Evolutionary conservation across 2,113 vertebrate genomes (phyloP), one percentile per base, ranked within the genome.

Genomic region (Pao palembangensis): DNA sequence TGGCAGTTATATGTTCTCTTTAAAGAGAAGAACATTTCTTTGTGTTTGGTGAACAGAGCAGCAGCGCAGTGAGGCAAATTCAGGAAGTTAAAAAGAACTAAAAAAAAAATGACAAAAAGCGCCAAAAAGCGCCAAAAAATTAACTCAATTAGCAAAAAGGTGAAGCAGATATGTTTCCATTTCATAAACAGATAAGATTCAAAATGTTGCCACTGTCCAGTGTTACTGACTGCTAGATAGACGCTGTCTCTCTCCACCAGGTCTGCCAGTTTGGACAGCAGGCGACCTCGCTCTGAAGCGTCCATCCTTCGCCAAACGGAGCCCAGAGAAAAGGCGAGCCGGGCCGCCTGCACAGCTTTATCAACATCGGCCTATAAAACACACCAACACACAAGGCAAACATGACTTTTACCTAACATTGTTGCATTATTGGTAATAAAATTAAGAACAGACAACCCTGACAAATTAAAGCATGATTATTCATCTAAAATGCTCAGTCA

Each of bases 301-400:
- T 99, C 97, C 96, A 96, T 97, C 71, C 89, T 92, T 71, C 97
- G 87, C 97, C 97, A 99, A 0, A 94, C 94, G 0, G 97, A 99
- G 0, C 96, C 95, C 0, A 95, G 86, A 44, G 95, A 92, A 73
- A 97, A 99, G 42, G 97, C 96, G 0, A 94, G 90, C 16, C 94
- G 94, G 46, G 96, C 96, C 0, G 97, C 95, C 80, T 92, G 91
- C 71, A 98, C 97, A 0, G 96, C 97, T 83, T 96, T 98, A 86
- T 98, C 96, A 0, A 95, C 92, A 52, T 99, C 97, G 15, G 89
- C 93, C 97, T 99, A 55, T 4, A 31, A 55, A 21, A 61, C 1
- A 6, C 10, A 18, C 58, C 5, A 31, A 58, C 20, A 60, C 1
- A 8, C 11, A 17, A 17, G 15, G 18, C 38, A 69, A 44, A 52